Conservation (phyloP, 2,113 vertebrate genomes). For the Phaethornis superciliosus region DNA sequence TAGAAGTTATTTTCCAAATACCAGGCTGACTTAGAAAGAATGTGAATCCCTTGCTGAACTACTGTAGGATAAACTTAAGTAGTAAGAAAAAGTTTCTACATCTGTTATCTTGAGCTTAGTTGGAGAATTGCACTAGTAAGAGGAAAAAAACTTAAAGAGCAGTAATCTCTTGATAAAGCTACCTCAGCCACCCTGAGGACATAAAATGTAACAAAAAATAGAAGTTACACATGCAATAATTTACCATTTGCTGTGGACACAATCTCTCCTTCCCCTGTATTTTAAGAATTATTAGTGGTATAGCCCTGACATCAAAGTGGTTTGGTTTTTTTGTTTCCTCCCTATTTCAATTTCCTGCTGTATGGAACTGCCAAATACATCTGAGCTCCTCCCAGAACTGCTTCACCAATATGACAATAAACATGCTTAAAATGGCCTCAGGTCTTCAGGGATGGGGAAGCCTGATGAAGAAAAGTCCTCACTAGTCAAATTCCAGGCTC, state of each 20-base stretch:
- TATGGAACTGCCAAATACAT: slow-evolving; percentile 6
- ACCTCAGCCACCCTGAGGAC: not conserved
- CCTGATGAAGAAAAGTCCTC: not conserved
- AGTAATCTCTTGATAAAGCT: not conserved
- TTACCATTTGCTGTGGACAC: not conserved
- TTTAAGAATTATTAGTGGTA: slow-evolving; percentile 16
- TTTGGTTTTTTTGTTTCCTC: not conserved
- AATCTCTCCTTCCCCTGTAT: not conserved
- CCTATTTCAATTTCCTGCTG: slow-evolving; percentile 44
- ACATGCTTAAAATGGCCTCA: not conserved
- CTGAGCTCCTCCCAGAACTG: not conserved
- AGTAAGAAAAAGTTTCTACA: not conserved
- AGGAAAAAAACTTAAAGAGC: not conserved
- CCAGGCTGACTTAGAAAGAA: not conserved
- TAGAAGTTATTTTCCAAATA: not conserved
- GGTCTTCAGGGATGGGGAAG: not conserved
- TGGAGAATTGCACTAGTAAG: not conserved
- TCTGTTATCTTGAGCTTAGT: not conserved
- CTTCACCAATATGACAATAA: not conserved
- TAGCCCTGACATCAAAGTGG: slow-evolving; percentile 44
- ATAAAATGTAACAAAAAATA: not conserved
- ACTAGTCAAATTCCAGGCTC: not conserved
- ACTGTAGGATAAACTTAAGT: not conserved
- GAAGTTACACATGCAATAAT: not conserved
- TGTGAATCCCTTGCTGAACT: not conserved